Evolutionary conservation across 2,888 invertebrate species (phyloP), one percentile per base, ranked within the genome.

Genomic region (Cryptus viduatorius): DNA sequence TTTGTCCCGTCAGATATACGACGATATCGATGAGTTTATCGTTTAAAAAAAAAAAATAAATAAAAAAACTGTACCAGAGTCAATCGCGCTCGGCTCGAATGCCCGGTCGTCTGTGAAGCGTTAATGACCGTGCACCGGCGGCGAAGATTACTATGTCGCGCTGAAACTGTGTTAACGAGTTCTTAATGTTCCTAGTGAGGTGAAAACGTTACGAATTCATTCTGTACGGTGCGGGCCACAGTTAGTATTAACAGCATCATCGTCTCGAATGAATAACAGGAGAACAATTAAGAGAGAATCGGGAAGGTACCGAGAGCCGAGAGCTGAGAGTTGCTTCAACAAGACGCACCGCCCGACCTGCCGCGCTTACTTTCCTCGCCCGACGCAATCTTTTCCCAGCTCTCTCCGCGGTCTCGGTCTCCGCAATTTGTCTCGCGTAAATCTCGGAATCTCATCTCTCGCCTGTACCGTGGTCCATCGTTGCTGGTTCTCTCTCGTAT

Each of bases 101-200:
- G 48, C 24, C 24, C 67, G 82, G 19, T 79, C 79, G 65, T 72
- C 72, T 67, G 84, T 85, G 72, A 82, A 82, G 76, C 76, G 79
- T 82, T 82, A 82, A 82, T 77, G 76, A 72, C 61, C 72, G 69
- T 48, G 37, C 69, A 37, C 61, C 68, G 16, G 19, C 59, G 24
- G 19, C 48, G 37, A 14, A 19, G n/a, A 48, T 71, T 76, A 75
- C 79, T 79, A 67, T 79, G 76, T 72, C 71, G 42, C 16, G 16
- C 16, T 59, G 72, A 46, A 85, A 82, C 76, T 82, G 42, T 85
- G 84, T 85, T 79, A 85, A 85, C 84, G 84, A 85, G 71, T 79
- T 81, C 64, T 72, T 71, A 79, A 85, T 72, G 65, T 16, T 76
- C 72, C 8, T 48, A 46, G 46, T 16, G 16, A 50, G 50, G 59